Base-by-base conservation (phyloP, 2,797 vertebrate species). In the Manis crassicaudata region DNA sequence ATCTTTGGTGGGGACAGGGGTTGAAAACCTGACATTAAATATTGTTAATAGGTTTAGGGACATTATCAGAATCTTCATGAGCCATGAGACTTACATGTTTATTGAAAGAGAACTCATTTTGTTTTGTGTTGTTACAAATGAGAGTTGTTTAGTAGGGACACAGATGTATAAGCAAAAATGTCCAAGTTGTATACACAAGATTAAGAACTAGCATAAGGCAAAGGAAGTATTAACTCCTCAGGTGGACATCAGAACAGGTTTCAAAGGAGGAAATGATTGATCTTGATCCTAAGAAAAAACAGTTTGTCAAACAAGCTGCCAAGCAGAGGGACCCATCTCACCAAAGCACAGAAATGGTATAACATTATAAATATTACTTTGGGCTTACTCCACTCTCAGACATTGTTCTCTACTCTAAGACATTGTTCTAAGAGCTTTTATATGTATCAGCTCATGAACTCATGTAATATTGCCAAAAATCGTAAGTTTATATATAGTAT, bases 151-250 rank as follows among this genome's bases (percentile, higher is more conserved):
- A 92, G 21, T 16, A 82, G 1, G 35, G 29, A 92, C 68, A 86
- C 37, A 96, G 40, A 86, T 58, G 5, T 86, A 43, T 89, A 70
- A 76, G 82, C 67, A 72, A 75, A 92, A 94, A 90, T 70, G 25
- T 85, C 18, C 52, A 70, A 93, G 35, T 52, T 80, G 72, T 52
- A 79, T 58, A 60, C 16, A 63, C 29, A 92, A 58, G 50, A 75
- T 88, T 90, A 87, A 77, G 16, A 80, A 65, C 21, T 6, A 17
- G 9, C 60, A 80, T 73, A 76, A 93, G 87, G 35, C 20, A 63
- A 92, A 68, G 6, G 17, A 67, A 62, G 25, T 29, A 75, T 90
- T 80, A 88, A 63, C n/a, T 85, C 8, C 27, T n/a, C 56, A 58
- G n/a, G 29, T 65, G 17, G 23, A 16, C 25, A 88, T 58, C 46